Base-by-base conservation (phyloP, 1,140 invertebrate species). In the Neodiprion lecontei region DNA sequence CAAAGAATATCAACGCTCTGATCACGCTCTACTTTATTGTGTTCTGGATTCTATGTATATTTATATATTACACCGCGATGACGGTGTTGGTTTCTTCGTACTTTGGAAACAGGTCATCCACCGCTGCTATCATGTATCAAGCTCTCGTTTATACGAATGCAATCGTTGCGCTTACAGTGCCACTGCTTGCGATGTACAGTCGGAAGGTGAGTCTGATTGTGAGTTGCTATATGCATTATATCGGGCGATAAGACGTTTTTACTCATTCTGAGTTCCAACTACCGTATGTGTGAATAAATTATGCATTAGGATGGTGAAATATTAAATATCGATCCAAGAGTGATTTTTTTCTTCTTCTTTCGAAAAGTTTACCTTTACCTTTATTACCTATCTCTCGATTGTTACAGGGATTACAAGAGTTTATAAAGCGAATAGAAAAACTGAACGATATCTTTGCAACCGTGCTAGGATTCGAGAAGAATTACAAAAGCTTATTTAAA, bases 391-490 rank as follows among this genome's bases (percentile, higher is more conserved):
- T 21, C 17, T 61, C n/a, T 61, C 53, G 11, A 61, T 61, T 12
- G 9, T 69, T n/a, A 7, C 68, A 75, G 75, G 72, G 69, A 66
- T 17, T 70, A 8, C 9, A 70, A 48, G 66, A 40, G 48, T 49
- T 73, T 47, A 28, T 50, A 0, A 49, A 66, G 66, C 66, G 72
- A 70, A 73, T 73, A 9, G n/a, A 70, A 14, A 40, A n/a, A 14
- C 50, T 73, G 12, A 72, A 74, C 40, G 28, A 76, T 40, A 76
- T 65, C 11, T 61, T 11, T 47, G 49, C 14, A 2, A 47, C 28
- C 10, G 11, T 40, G 9, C 67, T 76, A 48, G 75, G 75, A 66
- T 47, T 73, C 21, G 21, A 73, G 72, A 65, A 61, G 68, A 28
- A 74, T 14, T 70, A 71, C 48, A 9, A 7, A 14, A n/a, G 17